Evolutionary conservation across 2,797 vertebrate species (phyloP).

Genomic region (Coendou prehensilis): DNA sequence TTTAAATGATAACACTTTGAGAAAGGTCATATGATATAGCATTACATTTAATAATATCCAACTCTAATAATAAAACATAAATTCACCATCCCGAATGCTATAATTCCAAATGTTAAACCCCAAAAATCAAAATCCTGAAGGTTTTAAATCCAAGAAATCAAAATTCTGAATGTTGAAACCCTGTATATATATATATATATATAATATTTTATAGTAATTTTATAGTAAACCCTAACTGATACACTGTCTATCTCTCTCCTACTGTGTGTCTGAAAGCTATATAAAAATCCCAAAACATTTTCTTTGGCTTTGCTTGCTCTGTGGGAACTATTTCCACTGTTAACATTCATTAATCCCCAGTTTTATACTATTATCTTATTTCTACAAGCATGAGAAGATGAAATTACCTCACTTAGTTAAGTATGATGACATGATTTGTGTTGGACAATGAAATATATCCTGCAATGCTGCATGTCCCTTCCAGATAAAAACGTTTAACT

Average conservation of each 20-base stretch:
- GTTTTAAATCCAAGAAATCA: background rate
- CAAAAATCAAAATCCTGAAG: background rate
- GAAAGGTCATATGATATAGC: background rate
- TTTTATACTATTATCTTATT: background rate
- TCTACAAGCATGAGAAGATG: background rate
- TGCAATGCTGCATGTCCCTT: background rate
- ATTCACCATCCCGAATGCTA: background rate
- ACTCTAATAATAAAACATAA: background rate
- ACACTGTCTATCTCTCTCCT: background rate
- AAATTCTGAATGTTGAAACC: background rate
- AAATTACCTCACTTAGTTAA: background rate
- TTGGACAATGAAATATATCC: accelerated
- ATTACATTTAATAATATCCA: background rate
- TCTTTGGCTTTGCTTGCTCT: background rate
- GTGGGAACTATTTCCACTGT: background rate
- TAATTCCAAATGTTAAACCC: background rate
- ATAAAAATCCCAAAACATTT: background rate
- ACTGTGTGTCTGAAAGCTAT: background rate
- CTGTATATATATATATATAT: no score
- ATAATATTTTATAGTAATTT: background rate
- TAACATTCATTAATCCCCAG: background rate
- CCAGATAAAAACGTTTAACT: background rate
- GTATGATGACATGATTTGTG: background rate
- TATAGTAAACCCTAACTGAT: background rate
- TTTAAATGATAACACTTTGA: conserved; percentile 16